Conservation (phyloP, 2,797 vertebrate species). For the Cossypha niveicapilla region DNA sequence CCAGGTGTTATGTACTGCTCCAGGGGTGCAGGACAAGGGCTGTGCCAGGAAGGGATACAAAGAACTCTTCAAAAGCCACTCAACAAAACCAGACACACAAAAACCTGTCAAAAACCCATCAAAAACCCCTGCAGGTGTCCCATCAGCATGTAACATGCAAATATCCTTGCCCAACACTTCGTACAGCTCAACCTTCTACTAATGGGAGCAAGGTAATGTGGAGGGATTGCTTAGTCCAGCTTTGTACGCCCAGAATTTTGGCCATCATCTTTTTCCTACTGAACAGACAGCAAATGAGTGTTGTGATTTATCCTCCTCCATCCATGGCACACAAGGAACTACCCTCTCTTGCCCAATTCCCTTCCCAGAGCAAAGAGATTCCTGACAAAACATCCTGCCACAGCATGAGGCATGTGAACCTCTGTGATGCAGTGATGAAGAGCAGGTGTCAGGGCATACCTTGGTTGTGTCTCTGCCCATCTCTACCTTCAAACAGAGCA, state of each 20-base stretch:
- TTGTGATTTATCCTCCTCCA: background rate
- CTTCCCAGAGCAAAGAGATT: background rate
- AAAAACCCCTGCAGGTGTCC: background rate
- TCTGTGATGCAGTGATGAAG: fast-evolving
- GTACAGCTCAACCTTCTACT: background rate
- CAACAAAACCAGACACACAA: background rate
- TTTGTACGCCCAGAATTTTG: background rate
- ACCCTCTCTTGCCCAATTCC: background rate
- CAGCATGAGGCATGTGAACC: fast-evolving
- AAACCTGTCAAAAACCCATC: background rate
- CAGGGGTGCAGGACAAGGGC: background rate
- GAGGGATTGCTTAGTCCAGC: background rate
- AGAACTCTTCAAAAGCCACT: background rate
- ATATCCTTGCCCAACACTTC: background rate
- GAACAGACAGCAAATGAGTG: background rate
- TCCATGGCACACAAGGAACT: background rate
- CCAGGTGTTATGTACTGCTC: background rate
- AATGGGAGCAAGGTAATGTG: background rate
- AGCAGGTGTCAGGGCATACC: background rate
- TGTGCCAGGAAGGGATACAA: background rate
- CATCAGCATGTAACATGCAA: background rate
- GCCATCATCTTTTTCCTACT: background rate
- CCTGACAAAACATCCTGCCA: background rate
- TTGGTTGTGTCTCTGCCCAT: background rate
- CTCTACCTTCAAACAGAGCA: background rate